Evolutionary conservation across 2,888 invertebrate species (phyloP).

Genomic region (Hypomecis punctinalis): DNA sequence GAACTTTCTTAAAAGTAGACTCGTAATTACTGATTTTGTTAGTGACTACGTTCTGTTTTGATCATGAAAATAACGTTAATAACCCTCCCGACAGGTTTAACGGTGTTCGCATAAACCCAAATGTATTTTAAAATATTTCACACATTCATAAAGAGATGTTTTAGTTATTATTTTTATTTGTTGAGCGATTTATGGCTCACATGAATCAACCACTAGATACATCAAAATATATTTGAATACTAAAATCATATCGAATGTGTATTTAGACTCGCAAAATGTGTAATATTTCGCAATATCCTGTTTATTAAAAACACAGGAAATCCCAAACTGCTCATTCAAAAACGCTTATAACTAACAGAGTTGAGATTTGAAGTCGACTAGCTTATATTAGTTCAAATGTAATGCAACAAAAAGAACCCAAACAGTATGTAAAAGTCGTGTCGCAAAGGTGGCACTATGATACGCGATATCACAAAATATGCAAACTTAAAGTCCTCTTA

Average conservation of each 20-base stretch:
- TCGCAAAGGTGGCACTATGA: too few relatives aligned
- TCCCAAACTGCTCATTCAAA: conserved; percentile 12
- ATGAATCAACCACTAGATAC: conserved; percentile 32
- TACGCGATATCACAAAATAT: too few relatives aligned
- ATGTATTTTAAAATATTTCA: conserved; percentile 23
- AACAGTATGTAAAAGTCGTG: too few relatives aligned
- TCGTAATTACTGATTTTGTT: conserved; percentile 12
- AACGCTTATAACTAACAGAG: not conserved
- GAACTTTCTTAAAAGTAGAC: not conserved
- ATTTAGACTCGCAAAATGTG: conserved; percentile 33
- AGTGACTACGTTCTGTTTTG: conserved; percentile 12
- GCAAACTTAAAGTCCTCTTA: too few relatives aligned
- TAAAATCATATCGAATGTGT: conserved; percentile 28
- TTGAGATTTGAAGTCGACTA: too few relatives aligned
- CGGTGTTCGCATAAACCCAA: conserved; percentile 37
- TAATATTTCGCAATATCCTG: conserved; percentile 23
- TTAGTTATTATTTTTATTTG: conserved; percentile 31
- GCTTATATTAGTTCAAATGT: too few relatives aligned
- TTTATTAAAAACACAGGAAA: conserved; percentile 18
- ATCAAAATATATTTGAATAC: conserved; percentile 33
- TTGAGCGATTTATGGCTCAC: conserved; percentile 27
- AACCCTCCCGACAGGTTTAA: conserved; percentile 30
- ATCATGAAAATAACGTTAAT: conserved; percentile 14
- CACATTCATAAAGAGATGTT: conserved; percentile 29
- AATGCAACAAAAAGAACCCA: too few relatives aligned